Evolutionary conservation across 2,797 vertebrate species (phyloP).

Genomic region (Chaunax sp.): DNA sequence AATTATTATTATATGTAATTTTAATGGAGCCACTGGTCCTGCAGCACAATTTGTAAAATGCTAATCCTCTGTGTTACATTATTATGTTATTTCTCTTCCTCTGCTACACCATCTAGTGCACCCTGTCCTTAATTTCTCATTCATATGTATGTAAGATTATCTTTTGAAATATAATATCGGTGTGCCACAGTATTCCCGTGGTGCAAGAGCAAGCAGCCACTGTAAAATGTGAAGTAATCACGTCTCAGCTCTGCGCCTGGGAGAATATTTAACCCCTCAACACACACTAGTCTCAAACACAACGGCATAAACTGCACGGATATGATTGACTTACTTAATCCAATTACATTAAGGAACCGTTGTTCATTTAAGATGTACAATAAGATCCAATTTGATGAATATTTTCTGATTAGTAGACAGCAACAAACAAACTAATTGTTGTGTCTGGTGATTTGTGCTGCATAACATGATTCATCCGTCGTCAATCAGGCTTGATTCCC

Average conservation of each 20-base stretch:
- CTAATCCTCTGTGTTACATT: slow-evolving; percentile 7
- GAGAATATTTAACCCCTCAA: slow-evolving; percentile 48
- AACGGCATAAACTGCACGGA: slow-evolving; percentile 55
- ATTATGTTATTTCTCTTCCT: slow-evolving; percentile 28
- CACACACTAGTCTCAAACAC: slow-evolving; percentile 36
- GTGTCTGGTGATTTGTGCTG: slow-evolving; percentile 68
- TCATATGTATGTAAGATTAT: slow-evolving; percentile 52
- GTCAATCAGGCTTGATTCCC: slow-evolving; percentile 63
- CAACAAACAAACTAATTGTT: slow-evolving; percentile 74
- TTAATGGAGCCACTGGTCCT: slow-evolving; percentile 2
- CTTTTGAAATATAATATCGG: slow-evolving; percentile 54
- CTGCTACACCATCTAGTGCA: slow-evolving; percentile 11
- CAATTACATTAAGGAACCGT: slow-evolving; percentile 75
- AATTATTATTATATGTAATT: slow-evolving; percentile 11
- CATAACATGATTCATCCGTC: slow-evolving; percentile 56
- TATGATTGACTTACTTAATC: slow-evolving; percentile 78
- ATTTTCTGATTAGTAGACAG: slow-evolving; percentile 74
- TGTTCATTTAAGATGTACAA: slow-evolving; percentile 79
- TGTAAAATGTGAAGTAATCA: slow-evolving; percentile 61
- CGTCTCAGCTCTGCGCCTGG: slow-evolving; percentile 42
- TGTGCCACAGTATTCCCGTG: slow-evolving; percentile 43
- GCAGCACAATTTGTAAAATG: slow-evolving; percentile 25
- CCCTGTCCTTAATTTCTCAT: slow-evolving; percentile 51
- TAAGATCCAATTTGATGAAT: slow-evolving; percentile 79
- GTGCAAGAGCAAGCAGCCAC: slow-evolving; percentile 45